Conservation (phyloP, 2,113 vertebrate species). For the Plectropomus leopardus region DNA sequence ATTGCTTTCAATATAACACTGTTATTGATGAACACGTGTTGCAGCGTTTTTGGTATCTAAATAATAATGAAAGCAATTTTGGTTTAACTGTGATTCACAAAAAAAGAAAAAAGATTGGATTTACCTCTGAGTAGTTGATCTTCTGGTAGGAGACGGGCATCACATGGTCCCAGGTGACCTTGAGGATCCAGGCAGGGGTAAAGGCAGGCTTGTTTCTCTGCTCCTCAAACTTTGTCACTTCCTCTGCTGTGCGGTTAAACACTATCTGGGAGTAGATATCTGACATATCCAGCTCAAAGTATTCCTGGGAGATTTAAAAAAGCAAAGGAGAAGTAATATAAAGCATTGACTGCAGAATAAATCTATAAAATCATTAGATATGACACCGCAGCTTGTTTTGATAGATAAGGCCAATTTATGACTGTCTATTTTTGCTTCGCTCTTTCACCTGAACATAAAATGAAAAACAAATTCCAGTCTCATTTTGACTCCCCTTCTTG, state of each 20-base stretch:
- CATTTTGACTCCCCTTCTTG: neutral
- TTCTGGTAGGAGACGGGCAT: conserved; percentile 85
- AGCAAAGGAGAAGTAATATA: neutral
- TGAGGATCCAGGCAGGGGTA: conserved; percentile 86
- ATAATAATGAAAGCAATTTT: too few relatives aligned
- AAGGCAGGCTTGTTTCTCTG: conserved; percentile 69
- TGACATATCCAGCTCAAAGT: conserved; percentile 64
- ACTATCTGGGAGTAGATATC: conserved; percentile 84
- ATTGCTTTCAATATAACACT: neutral
- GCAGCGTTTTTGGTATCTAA: neutral
- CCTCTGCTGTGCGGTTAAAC: conserved; percentile 83
- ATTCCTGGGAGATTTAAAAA: conserved; percentile 73
- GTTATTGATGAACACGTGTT: neutral
- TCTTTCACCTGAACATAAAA: neutral
- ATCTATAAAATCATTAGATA: neutral
- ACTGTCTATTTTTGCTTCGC: neutral
- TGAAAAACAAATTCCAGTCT: neutral
- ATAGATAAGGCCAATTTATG: neutral
- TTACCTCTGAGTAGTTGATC: conserved; percentile 83
- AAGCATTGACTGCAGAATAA: neutral
- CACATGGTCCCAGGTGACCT: conserved; percentile 87
- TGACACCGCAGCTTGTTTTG: neutral
- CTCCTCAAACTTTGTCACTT: conserved; percentile 81
- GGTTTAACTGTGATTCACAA: neutral
- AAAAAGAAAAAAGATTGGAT: neutral